Evolutionary conservation across 2,888 invertebrate genomes (phyloP).

Genomic region (Callimorpha dominula): DNA sequence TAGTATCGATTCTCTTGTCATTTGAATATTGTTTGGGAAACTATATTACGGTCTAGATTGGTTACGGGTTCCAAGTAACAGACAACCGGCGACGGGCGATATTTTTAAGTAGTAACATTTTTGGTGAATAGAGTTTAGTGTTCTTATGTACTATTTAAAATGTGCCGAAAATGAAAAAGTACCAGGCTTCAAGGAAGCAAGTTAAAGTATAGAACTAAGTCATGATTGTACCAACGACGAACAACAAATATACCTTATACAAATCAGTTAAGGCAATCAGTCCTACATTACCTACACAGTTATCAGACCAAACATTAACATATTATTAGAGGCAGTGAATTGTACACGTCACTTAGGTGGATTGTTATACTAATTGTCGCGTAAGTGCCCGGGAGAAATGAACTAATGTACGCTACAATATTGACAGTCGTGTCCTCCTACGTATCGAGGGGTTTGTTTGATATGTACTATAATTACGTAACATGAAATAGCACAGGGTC

Average conservation of each 20-base stretch:
- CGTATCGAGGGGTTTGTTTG: conserved; percentile 39
- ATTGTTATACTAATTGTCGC: conserved; percentile 64
- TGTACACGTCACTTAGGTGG: conserved; percentile 47
- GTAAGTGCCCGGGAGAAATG: conserved; percentile 71
- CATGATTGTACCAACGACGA: not conserved
- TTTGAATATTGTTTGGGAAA: not conserved
- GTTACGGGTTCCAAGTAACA: no score
- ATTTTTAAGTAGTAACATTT: no score
- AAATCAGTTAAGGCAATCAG: not conserved
- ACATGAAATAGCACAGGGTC: conserved; percentile 9
- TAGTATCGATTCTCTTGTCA: not conserved
- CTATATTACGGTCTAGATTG: no score
- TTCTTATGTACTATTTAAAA: no score
- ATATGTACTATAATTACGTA: conserved; percentile 41
- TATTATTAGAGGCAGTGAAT: conserved; percentile 26
- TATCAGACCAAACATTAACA: conserved; percentile 4
- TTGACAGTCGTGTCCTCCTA: conserved; percentile 58
- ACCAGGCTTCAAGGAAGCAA: not conserved
- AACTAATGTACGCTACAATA: conserved; percentile 69
- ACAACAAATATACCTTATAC: not conserved
- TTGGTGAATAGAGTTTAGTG: no score
- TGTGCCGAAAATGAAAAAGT: not conserved
- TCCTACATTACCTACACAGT: not conserved
- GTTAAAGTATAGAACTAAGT: not conserved
- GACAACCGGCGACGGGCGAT: no score